Percentiles rank a stretch among this genome's conserved stretches.
Evolutionary conservation across 92 coral and sea anemone genomes (phyloP).

Genomic region (Porites rus): DNA sequence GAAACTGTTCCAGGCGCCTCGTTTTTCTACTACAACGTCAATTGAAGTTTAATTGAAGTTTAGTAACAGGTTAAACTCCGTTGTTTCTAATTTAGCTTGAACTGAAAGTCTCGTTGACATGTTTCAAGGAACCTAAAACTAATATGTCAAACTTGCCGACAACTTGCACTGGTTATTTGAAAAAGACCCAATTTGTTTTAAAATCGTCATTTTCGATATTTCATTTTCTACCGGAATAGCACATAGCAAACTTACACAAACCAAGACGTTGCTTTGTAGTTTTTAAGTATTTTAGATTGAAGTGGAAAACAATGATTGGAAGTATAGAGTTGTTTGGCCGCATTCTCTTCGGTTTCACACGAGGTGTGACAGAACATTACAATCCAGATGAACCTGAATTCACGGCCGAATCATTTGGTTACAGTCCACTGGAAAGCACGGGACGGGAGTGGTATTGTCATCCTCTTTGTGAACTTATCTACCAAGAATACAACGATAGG

Average conservation of each 20-base stretch:
- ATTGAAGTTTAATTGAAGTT: no score
- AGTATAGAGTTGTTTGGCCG: not conserved
- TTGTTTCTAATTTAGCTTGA: no score
- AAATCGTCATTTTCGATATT: not conserved
- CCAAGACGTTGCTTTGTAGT: not conserved
- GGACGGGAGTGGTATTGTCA: slow-evolving; percentile 46
- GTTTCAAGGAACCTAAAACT: no score
- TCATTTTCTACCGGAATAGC: slow-evolving; percentile 9
- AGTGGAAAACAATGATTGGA: not conserved
- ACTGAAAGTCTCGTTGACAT: no score
- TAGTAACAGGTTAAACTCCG: no score
- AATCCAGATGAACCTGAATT: slow-evolving; percentile 36
- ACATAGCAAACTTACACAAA: no score
- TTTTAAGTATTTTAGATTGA: no score
- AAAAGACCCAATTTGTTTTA: no score
- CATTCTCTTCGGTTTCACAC: slow-evolving; percentile 27
- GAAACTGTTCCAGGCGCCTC: no score
- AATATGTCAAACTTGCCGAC: no score
- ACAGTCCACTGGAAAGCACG: slow-evolving; percentile 43
- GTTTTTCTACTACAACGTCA: no score
- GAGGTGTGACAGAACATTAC: slow-evolving; percentile 21
- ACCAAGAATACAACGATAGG: slow-evolving; percentile 28
- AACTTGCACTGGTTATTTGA: no score
- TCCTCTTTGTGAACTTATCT: slow-evolving; percentile 30
- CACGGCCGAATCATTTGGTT: slow-evolving; percentile 40